Evolutionary conservation across 2,888 invertebrate species (phyloP), one percentile per base, ranked within the genome.

Genomic region (Eueremaeus valkanovi): DNA sequence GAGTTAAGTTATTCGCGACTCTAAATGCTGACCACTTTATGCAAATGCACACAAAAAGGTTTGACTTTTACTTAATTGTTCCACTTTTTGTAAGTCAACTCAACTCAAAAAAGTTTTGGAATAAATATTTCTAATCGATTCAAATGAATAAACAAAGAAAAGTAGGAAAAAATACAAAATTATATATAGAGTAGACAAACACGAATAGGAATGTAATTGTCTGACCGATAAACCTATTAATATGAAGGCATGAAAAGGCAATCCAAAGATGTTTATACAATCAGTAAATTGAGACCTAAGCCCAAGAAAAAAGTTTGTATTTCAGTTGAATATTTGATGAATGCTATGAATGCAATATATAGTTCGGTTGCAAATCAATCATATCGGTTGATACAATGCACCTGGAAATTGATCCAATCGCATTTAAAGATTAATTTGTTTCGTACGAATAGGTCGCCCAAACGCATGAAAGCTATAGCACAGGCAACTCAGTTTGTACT

Each of bases 381-480:
- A 68, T 68, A 68, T 13, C 21, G 21, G 16, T 68, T 68, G 68
- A 68, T 36, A 68, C 68, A 68, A 68, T 68, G 6, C 68, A 68
- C 68, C 68, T 68, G 68, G n/a, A 68, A 68, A 40, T 68, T 24
- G 24, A 68, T 68, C 24, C 68, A 68, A 68, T 68, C 13, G 40
- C 3, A 33, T 61, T 33, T 33, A 33, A 33, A 40, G 68, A 68
- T 68, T 36, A 68, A 68, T 68, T 68, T 68, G 68, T 68, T 68
- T 68, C 40, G 68, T 68, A n/a, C n/a, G n/a, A n/a, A n/a, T n/a
- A n/a, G n/a, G n/a, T 68, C 16, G 36, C 55, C 27, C 27, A 16
- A 33, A 33, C 63, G n/a, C n/a, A 58, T 6, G 9, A 58, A 29
- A 55, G 27, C n/a, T n/a, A n/a, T n/a, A n/a, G 21, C 16, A 29